Evolutionary conservation across 2,113 vertebrate species (phyloP), one percentile per base, ranked within the genome.

Genomic region (Platysternon megacephalum): DNA sequence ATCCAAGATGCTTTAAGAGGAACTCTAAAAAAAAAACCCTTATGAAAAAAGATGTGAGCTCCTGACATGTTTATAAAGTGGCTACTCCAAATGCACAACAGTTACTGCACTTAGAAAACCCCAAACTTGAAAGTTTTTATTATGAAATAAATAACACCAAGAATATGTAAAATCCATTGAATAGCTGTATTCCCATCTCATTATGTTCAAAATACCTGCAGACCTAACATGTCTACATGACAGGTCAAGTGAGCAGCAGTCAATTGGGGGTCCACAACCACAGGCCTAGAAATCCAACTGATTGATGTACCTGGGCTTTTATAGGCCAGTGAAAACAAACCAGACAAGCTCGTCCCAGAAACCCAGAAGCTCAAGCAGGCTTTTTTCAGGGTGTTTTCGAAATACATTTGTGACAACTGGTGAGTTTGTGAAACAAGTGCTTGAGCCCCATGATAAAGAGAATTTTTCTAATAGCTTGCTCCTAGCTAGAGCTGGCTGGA

Each of bases 401-500:
- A 89, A 78, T 56, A 16, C 16, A 48, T 72, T 82, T 55, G 42
- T 24, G 61, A 78, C 74, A 95, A 95, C 55, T 52, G 85, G 80
- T 14, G 22, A 48, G 80, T 85, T 74, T 79, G 49, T 83, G 84
- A 82, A 90, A 79, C 46, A 86, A 86, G 84, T 68, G 55, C 26
- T 86, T 35, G 61, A 84, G 79, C 72, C 68, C 82, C 79, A 9
- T 94, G 56, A 90, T 56, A 88, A 84, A 91, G 80, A 79, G 79
- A 93, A 79, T 61, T 93, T 91, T 91, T 93, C 88, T 79, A 85
- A 96, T 88, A 87, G n/a, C 74, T 92, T 83, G 55, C 49, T 65
- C 55, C 61, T 97, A 95, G 95, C 88, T 85, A 96, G 93, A 84
- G 82, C 83, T 90, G 91, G 51, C 68, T 82, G 29, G 87, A 16